Evolutionary conservation across 2,888 invertebrate genomes (phyloP), one percentile per base, ranked within the genome.

Genomic region (Drosophila anomalata): DNA sequence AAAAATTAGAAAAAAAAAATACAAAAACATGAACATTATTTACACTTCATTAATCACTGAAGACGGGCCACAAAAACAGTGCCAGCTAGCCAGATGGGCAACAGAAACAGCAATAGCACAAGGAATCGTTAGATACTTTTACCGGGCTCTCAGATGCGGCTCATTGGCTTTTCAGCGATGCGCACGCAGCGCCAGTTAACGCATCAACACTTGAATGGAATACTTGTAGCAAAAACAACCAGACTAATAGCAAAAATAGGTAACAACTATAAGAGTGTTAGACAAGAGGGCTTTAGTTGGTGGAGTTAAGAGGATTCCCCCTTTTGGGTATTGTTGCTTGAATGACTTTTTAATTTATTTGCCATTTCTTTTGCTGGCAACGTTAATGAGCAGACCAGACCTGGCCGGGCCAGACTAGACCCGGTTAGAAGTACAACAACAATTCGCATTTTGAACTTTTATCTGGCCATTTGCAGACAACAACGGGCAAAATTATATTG

Each of bases 311-410:
- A 44, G 66, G 69, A 63, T 70, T 61, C 68, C 73, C 62, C 74
- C 63, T 59, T 67, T 77, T 79, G 48, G 73, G 78, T 70, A 76
- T 80, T 84, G 85, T 87, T 87, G 87, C 86, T 85, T 85, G 87
- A 87, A 84, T 84, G 84, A 85, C 84, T 84, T 87, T 87, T 87
- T 85, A 84, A 87, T 87, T 87, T 87, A 87, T 84, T 87, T 87
- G 84, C 84, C 84, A 84, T 84, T 84, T 84, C 84, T 84, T 79
- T 85, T 65, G 79, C 74, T 75, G 72, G 85, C 72, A 76, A 81
- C 85, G 77, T 81, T 80, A 85, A 85, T 80, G 82, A 85, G 85
- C 80, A 85, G 68, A 72, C 69, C 80, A 67, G 79, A 42, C 60
- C 76, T 53, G 65, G 39, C 55, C 69, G 51, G 33, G 3, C 61